A percentile compares a stretch with the other conserved stretches of the same genome.
Conservation (phyloP, 2,888 invertebrate genomes). For the Argyresthia albistria region DNA sequence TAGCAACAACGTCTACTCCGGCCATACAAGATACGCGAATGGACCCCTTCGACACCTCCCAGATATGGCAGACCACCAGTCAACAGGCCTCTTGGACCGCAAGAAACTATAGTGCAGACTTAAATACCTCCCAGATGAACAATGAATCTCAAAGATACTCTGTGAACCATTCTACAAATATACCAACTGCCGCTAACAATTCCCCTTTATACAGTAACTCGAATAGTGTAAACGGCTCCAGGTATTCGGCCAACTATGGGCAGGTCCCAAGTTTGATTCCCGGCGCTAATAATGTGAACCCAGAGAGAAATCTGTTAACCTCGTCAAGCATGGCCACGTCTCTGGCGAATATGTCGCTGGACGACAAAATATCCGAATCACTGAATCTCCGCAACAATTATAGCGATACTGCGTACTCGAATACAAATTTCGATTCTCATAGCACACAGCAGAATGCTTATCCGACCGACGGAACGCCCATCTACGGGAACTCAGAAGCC, state of each 20-base stretch:
- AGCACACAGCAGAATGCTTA: conserved; percentile 5
- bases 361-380: conserved; percentile 62
- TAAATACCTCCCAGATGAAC: conserved; percentile 12
- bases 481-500: conserved; percentile 46
- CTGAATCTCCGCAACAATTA: conserved; percentile 58
- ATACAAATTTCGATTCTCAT: conserved; percentile 10
- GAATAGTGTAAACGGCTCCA: not conserved
- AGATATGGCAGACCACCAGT: conserved; percentile 33
- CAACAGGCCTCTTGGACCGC: conserved; percentile 16
- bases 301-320: conserved; percentile 24
- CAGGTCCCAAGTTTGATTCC: not conserved
- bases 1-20: conserved; percentile 14
- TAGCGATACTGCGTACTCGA: conserved; percentile 42
- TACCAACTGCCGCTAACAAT: conserved; percentile 16
- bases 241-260: conserved; percentile 5
- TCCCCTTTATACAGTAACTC: conserved; percentile 33
- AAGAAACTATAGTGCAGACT: conserved; percentile 20
- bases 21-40: conserved; percentile 9
- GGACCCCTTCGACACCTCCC: conserved; percentile 53
- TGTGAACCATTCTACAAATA: conserved; percentile 19
- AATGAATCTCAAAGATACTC: conserved; percentile 45
- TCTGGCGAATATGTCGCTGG: conserved; percentile 50
- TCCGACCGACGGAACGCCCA: conserved; percentile 34
- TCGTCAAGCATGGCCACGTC: conserved; percentile 22
- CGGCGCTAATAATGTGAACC: not conserved